phyloP scores from a whole-genome alignment of 2,113 vertebrate species.

The Tragulus kanchil region DNA sequence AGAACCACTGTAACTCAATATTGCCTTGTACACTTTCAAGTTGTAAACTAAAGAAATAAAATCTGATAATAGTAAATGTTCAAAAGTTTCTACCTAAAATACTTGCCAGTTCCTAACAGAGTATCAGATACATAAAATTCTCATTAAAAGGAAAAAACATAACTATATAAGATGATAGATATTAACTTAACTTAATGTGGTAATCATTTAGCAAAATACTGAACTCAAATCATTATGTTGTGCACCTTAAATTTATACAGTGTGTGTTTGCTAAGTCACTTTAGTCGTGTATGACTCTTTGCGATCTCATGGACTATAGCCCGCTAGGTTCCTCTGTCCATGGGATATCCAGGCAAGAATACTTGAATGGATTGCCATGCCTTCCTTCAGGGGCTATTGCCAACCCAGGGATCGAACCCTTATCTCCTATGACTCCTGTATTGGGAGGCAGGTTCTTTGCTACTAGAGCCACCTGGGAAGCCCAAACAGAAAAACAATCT shows the following conservation, averaged over 20 bases:
- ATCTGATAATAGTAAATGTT: neutral
- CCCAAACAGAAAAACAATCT: conserved; percentile 18
- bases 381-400: neutral
- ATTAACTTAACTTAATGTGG: neutral
- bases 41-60: conserved; percentile 45
- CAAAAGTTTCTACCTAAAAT: conserved; percentile 47
- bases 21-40: neutral
- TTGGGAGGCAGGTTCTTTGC: neutral
- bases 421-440: neutral
- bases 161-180: neutral
- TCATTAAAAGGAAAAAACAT: neutral
- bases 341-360: neutral
- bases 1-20: neutral
- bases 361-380: neutral
- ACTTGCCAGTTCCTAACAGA: neutral
- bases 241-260: neutral
- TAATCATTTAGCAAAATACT: neutral
- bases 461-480: neutral
- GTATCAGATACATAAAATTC: neutral
- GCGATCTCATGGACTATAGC: neutral
- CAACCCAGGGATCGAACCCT: neutral
- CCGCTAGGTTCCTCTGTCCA: neutral
- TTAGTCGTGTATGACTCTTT: neutral
- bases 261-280: accelerated
- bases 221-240: neutral